Conservation (phyloP, 2,113 vertebrate species). For the Cnemophilus loriae region DNA sequence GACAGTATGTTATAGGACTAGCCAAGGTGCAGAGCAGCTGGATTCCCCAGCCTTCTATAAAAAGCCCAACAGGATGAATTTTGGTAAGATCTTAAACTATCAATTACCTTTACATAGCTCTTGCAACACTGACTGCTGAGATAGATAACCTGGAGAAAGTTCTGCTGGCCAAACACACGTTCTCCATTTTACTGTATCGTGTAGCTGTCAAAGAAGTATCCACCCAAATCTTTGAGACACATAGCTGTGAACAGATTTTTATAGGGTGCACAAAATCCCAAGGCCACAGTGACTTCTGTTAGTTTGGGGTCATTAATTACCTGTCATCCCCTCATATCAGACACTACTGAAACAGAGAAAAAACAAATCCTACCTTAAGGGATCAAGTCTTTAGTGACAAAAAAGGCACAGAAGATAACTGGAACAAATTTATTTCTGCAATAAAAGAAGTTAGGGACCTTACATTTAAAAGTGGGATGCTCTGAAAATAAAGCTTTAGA, state of each 20-base stretch:
- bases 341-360: not conserved
- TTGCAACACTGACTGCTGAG: not conserved
- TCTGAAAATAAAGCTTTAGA: not conserved
- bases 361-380: not conserved
- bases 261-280: slow-evolving; percentile 34
- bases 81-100: slow-evolving; percentile 45
- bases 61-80: slow-evolving; percentile 50
- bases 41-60: slow-evolving; percentile 37
- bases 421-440: not conserved
- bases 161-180: slow-evolving; percentile 19
- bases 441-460: not conserved
- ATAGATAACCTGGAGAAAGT: slow-evolving; percentile 23
- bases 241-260: not conserved
- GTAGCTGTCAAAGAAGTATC: slow-evolving; percentile 13
- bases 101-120: slow-evolving; percentile 50
- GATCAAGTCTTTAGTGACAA: not conserved
- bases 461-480: not conserved
- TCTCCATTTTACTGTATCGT: not conserved
- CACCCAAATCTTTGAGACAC: not conserved
- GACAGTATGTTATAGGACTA: slow-evolving; percentile 30
- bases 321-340: not conserved
- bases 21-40: slow-evolving; percentile 36
- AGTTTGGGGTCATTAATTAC: not conserved
- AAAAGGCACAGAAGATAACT: not conserved
- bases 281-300: not conserved